Conservation (phyloP, 2,797 vertebrate genomes). For the Clamator glandarius region DNA sequence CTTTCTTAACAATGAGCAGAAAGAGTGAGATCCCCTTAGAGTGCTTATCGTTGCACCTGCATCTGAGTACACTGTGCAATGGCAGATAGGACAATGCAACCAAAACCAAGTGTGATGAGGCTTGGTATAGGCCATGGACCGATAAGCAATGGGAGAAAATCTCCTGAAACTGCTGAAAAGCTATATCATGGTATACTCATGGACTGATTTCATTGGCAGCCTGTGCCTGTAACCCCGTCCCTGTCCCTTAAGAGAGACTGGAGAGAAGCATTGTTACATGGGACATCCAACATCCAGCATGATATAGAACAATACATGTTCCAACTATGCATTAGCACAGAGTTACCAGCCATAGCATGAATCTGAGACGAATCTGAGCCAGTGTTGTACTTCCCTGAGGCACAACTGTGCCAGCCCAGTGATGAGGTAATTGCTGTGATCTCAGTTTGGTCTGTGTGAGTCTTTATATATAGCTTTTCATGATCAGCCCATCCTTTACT, state of each 20-base stretch:
- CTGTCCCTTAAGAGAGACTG: neutral
- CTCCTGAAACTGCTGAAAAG: neutral
- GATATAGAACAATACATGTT: neutral
- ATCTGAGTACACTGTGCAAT: neutral
- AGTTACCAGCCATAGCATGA: neutral
- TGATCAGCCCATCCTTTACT: neutral
- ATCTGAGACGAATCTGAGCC: accelerated
- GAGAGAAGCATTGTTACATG: accelerated
- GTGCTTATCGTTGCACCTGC: neutral
- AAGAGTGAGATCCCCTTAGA: neutral
- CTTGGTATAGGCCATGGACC: neutral
- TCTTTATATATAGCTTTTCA: too few species aligned
- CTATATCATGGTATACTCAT: neutral
- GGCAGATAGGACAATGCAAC: neutral
- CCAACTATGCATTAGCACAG: neutral
- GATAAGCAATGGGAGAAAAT: neutral
- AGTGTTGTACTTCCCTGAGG: neutral
- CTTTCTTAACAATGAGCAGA: neutral
- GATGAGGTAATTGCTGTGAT: neutral
- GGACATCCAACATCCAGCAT: neutral
- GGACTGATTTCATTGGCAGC: neutral
- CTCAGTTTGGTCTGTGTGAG: neutral
- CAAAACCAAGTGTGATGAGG: neutral
- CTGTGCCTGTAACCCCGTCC: accelerated
- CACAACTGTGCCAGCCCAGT: neutral